Conservation (phyloP, 2,113 vertebrate genomes). For the Himantopus leucocephalus region DNA sequence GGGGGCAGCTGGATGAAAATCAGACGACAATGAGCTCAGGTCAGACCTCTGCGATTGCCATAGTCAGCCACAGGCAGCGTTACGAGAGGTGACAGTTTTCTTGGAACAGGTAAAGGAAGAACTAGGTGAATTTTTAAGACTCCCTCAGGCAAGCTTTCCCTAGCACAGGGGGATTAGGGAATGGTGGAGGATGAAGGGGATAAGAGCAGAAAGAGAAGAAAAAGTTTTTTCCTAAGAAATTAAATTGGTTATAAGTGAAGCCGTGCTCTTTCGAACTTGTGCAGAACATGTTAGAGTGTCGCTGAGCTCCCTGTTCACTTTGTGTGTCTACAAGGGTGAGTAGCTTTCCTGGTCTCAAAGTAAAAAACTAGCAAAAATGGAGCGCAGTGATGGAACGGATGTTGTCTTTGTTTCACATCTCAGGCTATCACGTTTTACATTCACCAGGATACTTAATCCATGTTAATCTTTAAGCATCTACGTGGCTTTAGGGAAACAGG, state of each 20-base stretch:
- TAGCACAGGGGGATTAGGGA: neutral
- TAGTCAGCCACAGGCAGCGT: neutral
- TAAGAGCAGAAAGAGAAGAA: neutral
- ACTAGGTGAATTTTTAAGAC: neutral
- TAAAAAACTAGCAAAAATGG: neutral
- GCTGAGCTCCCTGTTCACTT: neutral
- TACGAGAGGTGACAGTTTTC: neutral
- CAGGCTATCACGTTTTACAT: neutral
- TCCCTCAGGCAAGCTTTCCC: neutral
- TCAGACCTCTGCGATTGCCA: neutral
- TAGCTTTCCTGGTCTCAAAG: neutral
- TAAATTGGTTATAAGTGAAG: neutral
- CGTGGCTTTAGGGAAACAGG: neutral
- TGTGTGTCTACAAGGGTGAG: neutral
- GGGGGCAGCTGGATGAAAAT: neutral
- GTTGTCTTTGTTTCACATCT: neutral
- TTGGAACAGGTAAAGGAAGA: neutral
- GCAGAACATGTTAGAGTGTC: accelerated
- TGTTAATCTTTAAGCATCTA: neutral
- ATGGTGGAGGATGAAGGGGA: neutral
- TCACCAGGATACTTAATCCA: neutral
- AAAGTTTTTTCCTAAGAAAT: neutral
- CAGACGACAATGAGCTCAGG: neutral
- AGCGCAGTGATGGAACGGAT: neutral
- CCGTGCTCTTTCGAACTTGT: accelerated